These are phyloP conservation scores for Coptotermes formosanus DNA, from an alignment of 1,140 invertebrate species.

Conservation along the genomic window DNA sequence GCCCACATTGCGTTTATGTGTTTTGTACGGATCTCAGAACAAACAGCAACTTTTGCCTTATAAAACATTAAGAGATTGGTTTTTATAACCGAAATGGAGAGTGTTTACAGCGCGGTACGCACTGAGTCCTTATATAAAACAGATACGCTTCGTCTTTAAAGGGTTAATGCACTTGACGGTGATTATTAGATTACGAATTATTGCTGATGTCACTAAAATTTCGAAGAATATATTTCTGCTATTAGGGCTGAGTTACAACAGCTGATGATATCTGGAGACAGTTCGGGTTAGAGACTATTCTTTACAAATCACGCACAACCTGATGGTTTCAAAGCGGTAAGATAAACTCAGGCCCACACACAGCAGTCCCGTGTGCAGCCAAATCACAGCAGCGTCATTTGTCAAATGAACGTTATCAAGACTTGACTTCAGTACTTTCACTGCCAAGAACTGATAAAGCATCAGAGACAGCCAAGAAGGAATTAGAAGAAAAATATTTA, in stretches of 20 bases:
- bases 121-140: too few relatives aligned
- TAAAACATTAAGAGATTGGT: too few relatives aligned
- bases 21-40: too few relatives aligned
- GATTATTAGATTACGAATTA: neutral
- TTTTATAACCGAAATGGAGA: too few relatives aligned
- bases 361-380: neutral
- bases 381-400: neutral
- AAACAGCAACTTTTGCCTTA: too few relatives aligned
- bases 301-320: neutral
- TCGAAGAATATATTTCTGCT: neutral
- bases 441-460: neutral
- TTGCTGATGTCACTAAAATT: neutral
- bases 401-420: neutral
- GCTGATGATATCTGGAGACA: neutral
- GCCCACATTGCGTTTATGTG: too few relatives aligned
- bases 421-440: neutral
- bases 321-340: neutral
- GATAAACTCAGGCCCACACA: neutral
- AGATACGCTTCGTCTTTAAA: too few relatives aligned
- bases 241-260: neutral
- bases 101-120: too few relatives aligned
- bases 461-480: too few relatives aligned
- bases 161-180: neutral
- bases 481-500: too few relatives aligned
- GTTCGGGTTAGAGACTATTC: neutral